Evolutionary conservation across 2,113 vertebrate genomes (phyloP), one percentile per base, ranked within the genome.

Genomic region (Pluvianellus socialis): DNA sequence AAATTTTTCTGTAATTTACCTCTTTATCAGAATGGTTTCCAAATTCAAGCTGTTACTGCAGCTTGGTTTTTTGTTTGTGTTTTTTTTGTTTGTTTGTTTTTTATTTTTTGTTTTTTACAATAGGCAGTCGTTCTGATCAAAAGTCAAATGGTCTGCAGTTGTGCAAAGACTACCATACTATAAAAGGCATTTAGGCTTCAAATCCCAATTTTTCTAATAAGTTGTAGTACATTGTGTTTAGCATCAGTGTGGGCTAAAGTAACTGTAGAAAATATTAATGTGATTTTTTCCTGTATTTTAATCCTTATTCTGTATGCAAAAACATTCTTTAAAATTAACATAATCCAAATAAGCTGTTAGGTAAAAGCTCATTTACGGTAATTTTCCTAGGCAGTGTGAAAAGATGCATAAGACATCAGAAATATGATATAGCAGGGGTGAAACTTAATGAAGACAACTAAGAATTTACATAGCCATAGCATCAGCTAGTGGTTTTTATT

Each of bases 321-420:
- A 84, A 71, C 27, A 45, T 89, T 81, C 65, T 32, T 87, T 28
- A 67, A 71, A 71, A 79, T 93, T 86, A 90, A 21, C 85, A 88
- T 86, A 93, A 92, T 93, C 81, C 82, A 95, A 92, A 88, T 88
- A 82, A 94, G 35, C 67, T 44, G 47, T 92, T 90, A 94, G 35
- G 74, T 90, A 56, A 86, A 83, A 92, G 66, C 77, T 88, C 66
- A 72, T 86, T 88, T 96, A 80, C 71, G 80, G 30, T 67, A 74
- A 85, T 92, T 97, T 92, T 81, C 28, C 45, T 80, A 84, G 80
- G 26, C 76, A 61, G 59, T 53, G 17, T 56, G 56, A 74, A 33
- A 81, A 86, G 87, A 70, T 74, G 45, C 44, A 16, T 35, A 77
- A 84, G 45, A 53, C 55, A 45, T 81, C 50, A 79, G 80, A 81